These are phyloP conservation scores for Aethes cnicana DNA, from an alignment of 2,888 invertebrate species.

Conservation along the genomic window DNA sequence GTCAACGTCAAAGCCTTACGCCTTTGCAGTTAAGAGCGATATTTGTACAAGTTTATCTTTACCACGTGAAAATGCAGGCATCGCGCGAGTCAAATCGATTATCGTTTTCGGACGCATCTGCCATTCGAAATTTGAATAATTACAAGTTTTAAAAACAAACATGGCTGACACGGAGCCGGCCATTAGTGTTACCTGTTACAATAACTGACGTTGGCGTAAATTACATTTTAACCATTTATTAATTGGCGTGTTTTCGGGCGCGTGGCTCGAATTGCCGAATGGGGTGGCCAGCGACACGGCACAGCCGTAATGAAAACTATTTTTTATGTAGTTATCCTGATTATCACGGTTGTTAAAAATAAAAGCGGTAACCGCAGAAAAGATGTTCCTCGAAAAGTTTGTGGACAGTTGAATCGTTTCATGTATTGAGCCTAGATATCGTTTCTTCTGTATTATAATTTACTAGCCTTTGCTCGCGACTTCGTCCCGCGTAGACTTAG, in stretches of 20 bases:
- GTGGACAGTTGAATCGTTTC: no score
- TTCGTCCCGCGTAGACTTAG: no score
- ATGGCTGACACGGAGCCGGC: conserved; percentile 53
- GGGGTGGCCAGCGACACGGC: neutral
- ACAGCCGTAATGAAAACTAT: no score
- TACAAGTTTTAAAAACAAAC: conserved; percentile 65
- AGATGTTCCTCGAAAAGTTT: no score
- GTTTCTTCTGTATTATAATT: no score
- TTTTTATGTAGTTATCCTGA: no score
- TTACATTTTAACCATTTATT: conserved; percentile 61
- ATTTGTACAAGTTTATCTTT: conserved; percentile 10
- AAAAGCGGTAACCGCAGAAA: no score
- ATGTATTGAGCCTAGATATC: no score
- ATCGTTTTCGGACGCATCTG: conserved; percentile 69
- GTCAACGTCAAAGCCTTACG: neutral
- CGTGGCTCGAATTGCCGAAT: conserved; percentile 35
- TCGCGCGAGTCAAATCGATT: conserved; percentile 50
- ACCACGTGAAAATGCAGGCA: neutral
- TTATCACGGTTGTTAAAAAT: no score
- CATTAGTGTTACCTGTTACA: conserved; percentile 63
- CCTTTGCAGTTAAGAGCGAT: neutral
- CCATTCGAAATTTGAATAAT: conserved; percentile 77
- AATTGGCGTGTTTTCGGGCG: conserved; percentile 49
- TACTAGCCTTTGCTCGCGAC: no score
- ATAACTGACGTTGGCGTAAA: conserved; percentile 65